A percentile compares a stretch with the other conserved stretches of the same genome.
These are phyloP conservation scores for Lasioglossum vierecki DNA, from an alignment of 2,888 invertebrate species.

Conservation along the genomic window DNA sequence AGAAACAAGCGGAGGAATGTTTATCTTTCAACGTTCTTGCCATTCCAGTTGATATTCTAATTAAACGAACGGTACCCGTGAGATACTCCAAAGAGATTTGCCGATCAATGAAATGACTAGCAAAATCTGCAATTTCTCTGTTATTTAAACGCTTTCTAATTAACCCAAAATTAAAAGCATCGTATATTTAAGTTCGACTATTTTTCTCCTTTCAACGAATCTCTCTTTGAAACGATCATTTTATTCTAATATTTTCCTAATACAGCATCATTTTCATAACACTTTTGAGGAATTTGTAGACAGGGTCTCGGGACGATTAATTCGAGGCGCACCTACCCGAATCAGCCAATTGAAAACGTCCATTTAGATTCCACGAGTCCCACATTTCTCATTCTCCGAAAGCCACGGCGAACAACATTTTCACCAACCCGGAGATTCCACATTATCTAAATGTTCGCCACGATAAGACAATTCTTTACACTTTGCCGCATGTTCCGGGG, in stretches of 20 bases:
- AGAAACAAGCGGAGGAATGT: background rate
- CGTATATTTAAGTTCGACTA: background rate
- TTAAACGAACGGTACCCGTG: conserved; percentile 15
- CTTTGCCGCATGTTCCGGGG: background rate
- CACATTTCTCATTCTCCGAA: background rate
- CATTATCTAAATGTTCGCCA: background rate
- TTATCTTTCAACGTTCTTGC: conserved; percentile 13
- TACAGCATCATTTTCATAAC: background rate
- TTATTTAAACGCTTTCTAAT: background rate
- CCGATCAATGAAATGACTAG: background rate
- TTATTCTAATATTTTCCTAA: too few relatives aligned
- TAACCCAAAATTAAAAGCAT: background rate
- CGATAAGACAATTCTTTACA: conserved; percentile 19
- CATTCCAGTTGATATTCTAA: conserved; percentile 17
- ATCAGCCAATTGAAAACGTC: background rate
- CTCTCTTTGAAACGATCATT: too few relatives aligned
- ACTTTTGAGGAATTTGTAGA: background rate
- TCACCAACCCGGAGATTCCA: background rate
- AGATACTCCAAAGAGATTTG: background rate
- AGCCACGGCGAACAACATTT: background rate
- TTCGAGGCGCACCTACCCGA: background rate
- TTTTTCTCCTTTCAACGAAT: background rate
- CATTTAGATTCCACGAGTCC: conserved; percentile 14
- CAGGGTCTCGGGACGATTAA: background rate
- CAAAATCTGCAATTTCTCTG: background rate